Conservation (phyloP, 2,113 vertebrate genomes). For the Cebidichthys violaceus region DNA sequence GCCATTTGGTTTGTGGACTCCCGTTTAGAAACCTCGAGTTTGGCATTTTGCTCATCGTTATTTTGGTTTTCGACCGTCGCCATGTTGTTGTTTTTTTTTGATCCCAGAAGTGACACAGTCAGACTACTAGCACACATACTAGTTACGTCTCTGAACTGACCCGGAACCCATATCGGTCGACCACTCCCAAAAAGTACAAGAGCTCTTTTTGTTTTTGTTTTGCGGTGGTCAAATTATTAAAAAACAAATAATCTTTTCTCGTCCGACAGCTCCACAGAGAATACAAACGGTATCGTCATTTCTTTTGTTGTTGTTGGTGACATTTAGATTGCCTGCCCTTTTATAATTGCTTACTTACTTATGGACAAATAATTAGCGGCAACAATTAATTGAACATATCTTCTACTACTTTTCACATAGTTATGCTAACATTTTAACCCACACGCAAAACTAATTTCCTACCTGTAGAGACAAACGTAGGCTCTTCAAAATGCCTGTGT, state of each 20-base stretch:
- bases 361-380: constrained; percentile 10
- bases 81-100: no score
- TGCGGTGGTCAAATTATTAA: constrained; percentile 7
- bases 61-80: no score
- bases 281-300: neutral
- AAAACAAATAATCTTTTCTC: neutral
- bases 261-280: neutral
- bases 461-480: neutral
- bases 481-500: neutral
- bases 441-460: neutral
- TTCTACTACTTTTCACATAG: neutral
- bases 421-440: neutral
- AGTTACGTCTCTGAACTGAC: neutral
- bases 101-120: no score
- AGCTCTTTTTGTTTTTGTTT: constrained; percentile 4
- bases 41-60: no score
- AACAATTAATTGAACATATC: neutral
- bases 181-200: neutral
- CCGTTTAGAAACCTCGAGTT: neutral
- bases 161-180: neutral
- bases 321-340: constrained; percentile 11
- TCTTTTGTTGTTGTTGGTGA: neutral
- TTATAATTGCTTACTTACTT: constrained; percentile 4
- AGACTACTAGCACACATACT: neutral
- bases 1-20: no score